Evolutionary conservation across 2,113 vertebrate species (phyloP), one percentile per base, ranked within the genome.

Genomic region (Puntigrus tetrazona): DNA sequence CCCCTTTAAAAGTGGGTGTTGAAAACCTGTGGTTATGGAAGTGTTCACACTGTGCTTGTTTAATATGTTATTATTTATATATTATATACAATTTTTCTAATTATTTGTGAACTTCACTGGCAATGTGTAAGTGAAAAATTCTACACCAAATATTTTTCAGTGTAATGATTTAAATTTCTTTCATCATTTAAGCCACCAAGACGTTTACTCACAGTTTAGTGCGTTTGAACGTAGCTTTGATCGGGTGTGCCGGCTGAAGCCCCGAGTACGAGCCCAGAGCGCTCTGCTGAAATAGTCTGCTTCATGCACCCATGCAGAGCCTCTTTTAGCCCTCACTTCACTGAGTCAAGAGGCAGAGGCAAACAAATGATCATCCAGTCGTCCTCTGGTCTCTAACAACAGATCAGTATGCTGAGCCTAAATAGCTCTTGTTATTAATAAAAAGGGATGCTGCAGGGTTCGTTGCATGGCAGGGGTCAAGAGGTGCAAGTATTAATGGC

Each of bases 371-470:
- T 25, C 5, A 52, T 50, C 75, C 36, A 22, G 1, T 72, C n/a
- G 59, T 69, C 34, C 7, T 63, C 27, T 72, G 36, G 11, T 50
- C 38, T 84, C 31, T 78, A 59, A 67, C 45, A 50, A 55, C 61
- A 43, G 75, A 80, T 87, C 85, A 79, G 82, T 86, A 80, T 80
- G 67, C 69, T 34, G 27, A 43, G 73, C 69, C 52, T 88, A 85
- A 45, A 74, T 57, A 22, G 74, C 36, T 36, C 72, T 84, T 79
- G 78, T 85, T 88, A 83, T 87, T 88, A 88, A 83, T 88, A 85
- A 87, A 75, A 43, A 27, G 47, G 78, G 34, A 57, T 57, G 67
- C 72, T n/a, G 78, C 29, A 18, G 52, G 75, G 78, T 78, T 57
- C 9, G 8, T 83, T 81, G 43, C 18, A 50, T 43, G 57, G 61